Evolutionary conservation across 2,888 invertebrate species (phyloP).

Genomic region (Sesamia inferens): DNA sequence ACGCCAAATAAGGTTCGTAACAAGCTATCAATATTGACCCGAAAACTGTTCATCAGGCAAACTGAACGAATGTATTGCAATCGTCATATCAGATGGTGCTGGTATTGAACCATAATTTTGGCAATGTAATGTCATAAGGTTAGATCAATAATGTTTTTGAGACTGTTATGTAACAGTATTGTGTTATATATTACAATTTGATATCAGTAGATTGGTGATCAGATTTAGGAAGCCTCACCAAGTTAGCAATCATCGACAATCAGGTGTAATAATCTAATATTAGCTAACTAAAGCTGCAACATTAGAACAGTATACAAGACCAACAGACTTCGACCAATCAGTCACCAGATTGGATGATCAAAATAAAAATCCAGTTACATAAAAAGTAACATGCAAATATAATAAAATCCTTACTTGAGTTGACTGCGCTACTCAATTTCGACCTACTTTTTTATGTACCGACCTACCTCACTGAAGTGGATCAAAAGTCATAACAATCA

Average conservation of each 20-base stretch:
- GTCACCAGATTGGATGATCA: neutral
- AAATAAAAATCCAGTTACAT: neutral
- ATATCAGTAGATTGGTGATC: neutral
- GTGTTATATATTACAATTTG: neutral
- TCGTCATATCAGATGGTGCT: slow-evolving; percentile 43
- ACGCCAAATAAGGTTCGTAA: slow-evolving; percentile 54
- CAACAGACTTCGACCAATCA: too few relatives aligned
- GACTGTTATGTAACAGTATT: slow-evolving; percentile 21
- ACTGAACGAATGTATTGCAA: slow-evolving; percentile 23
- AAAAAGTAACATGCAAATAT: neutral
- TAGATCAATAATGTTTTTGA: slow-evolving; percentile 23
- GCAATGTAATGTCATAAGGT: slow-evolving; percentile 41
- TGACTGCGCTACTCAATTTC: neutral
- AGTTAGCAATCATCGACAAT: neutral
- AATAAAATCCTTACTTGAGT: neutral
- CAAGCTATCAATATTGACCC: slow-evolving; percentile 28
- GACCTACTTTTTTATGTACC: neutral
- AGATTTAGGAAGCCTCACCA: neutral
- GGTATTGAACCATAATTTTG: slow-evolving; percentile 31
- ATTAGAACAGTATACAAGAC: too few relatives aligned
- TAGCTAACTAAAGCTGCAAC: neutral
- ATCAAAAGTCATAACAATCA: too few relatives aligned
- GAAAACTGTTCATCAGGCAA: slow-evolving; percentile 35
- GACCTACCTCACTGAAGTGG: neutral
- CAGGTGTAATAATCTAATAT: neutral